Base-by-base conservation (phyloP, 1,140 invertebrate species). In the Drosophila pectinifera region DNA sequence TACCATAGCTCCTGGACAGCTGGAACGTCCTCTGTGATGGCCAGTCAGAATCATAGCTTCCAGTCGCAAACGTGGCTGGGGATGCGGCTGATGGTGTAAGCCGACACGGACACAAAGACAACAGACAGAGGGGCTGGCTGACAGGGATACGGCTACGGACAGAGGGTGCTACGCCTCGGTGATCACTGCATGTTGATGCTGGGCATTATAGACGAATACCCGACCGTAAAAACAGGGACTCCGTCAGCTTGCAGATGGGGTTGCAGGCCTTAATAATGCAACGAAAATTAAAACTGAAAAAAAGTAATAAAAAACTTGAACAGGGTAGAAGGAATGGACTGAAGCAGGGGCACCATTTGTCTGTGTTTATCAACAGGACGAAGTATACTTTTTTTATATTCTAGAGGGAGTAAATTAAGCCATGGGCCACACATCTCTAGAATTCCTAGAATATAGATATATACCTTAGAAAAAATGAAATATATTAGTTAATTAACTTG, bases 221-320 rank as follows among this genome's bases (percentile, higher is more conserved):
- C 20, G 5, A 20, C 8, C 22, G 41, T 57, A 14, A 20, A 26
- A 18, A 20, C 18, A 48, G 26, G 16, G 22, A 39, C 13, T 31
- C 28, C 6, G 4, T 20, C 16, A n/a, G 46, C 22, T 20, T 34
- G 22, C 11, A 11, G 34, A 28, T 31, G 26, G 13, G 48, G 48
- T n/a, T 20, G 31, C 13, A 54, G 14, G 18, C 26, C 31, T 65
- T 48, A 63, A 69, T 53, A 36, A 42, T 38, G n/a, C 31, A 72
- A 34, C 63, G 42, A 53, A 43, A 64, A 63, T 63, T 54, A 43
- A 65, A 78, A 65, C 51, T 48, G 46, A 38, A 65, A 72, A 49
- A 38, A 36, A 57, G 55, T 7, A 34, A 45, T 31, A 51, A 16
- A 14, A 28, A 39, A 36, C 4, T n/a, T 45, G 3, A 24, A 20